These are phyloP conservation scores for Marmota flaviventris DNA, from an alignment of 2,113 vertebrate genomes.

Conservation along the genomic window DNA sequence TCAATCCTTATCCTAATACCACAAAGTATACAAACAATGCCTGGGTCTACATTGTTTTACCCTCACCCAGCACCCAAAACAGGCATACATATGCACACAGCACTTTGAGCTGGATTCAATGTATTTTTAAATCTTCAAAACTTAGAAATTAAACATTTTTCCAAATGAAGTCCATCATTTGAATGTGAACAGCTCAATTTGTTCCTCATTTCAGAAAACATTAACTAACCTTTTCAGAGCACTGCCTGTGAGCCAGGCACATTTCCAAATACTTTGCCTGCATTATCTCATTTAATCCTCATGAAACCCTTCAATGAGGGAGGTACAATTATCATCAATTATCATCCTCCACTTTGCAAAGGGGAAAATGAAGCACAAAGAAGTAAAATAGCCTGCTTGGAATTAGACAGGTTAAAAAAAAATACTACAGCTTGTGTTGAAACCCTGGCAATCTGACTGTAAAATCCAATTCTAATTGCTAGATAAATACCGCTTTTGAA, in stretches of 20 bases:
- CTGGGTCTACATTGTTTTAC: background rate
- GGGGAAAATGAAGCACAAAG: background rate
- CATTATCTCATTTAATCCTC: background rate
- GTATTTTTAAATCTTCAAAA: slow-evolving; percentile 2
- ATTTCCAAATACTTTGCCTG: background rate
- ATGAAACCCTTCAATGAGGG: background rate
- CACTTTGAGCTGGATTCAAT: background rate
- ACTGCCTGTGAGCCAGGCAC: background rate
- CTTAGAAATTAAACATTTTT: slow-evolving; percentile 11
- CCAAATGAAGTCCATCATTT: slow-evolving; percentile 15
- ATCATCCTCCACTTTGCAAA: background rate
- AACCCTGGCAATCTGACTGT: background rate
- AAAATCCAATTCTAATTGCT: background rate
- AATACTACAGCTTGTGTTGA: background rate
- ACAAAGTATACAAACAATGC: background rate
- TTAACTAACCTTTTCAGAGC: background rate
- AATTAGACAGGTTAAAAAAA: background rate
- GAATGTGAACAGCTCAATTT: slow-evolving; percentile 23
- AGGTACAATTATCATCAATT: background rate
- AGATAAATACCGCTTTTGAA: background rate
- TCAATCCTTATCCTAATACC: background rate
- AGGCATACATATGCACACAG: background rate
- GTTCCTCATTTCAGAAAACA: slow-evolving; percentile 42
- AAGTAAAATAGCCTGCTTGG: background rate
- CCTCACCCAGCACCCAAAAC: background rate